Conservation (phyloP, 2,797 vertebrate genomes). For the Poeciliopsis infans region DNA sequence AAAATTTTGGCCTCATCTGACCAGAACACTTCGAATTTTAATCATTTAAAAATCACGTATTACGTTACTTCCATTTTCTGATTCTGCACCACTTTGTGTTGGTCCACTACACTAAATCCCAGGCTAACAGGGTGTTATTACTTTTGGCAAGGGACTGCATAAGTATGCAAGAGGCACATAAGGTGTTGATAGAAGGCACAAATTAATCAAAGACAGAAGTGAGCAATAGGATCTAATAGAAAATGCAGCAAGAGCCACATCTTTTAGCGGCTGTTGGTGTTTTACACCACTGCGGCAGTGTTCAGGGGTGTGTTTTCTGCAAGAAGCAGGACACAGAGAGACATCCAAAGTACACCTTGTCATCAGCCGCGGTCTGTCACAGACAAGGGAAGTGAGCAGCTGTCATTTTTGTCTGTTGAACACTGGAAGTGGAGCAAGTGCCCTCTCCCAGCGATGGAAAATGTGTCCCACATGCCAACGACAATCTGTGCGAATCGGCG, state of each 20-base stretch:
- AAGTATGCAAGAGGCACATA: not conserved
- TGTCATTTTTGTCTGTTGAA: constrained; percentile 65
- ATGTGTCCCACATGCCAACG: constrained; percentile 53
- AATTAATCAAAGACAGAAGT: constrained; percentile 1
- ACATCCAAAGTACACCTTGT: constrained; percentile 69
- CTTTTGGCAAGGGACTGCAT: not conserved
- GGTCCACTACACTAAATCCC: not conserved
- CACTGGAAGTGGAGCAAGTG: constrained; percentile 53
- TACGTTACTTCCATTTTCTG: not conserved
- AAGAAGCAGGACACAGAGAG: constrained; percentile 40
- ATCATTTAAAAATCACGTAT: not conserved
- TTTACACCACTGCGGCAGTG: constrained; percentile 23
- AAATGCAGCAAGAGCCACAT: constrained; percentile 8
- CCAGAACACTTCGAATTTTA: not conserved
- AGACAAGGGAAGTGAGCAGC: constrained; percentile 60
- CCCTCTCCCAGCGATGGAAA: constrained; percentile 57
- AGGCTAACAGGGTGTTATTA: not conserved
- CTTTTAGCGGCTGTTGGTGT: constrained; percentile 34
- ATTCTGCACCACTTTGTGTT: not conserved
- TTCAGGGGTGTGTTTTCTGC: constrained; percentile 35
- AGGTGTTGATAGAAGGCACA: not conserved
- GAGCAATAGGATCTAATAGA: not conserved
- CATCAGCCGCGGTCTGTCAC: constrained; percentile 62
- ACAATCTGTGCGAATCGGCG: constrained; percentile 33
- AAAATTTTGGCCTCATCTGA: not conserved